Evolutionary conservation across 2,797 vertebrate genomes (phyloP).

Genomic region (Lacerta viridis): DNA sequence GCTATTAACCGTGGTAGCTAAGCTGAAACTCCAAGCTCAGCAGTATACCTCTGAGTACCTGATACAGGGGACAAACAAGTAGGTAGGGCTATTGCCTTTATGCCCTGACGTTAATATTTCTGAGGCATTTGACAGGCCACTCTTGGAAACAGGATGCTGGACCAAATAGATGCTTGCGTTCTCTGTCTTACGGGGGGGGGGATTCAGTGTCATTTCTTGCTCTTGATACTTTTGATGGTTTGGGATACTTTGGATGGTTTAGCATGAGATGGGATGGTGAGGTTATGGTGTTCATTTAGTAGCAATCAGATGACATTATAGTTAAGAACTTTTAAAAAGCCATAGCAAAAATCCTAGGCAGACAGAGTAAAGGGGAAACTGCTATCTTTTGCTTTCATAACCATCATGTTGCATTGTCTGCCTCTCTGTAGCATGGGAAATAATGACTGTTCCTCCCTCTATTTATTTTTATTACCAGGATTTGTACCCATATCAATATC

Average conservation of each 20-base stretch:
- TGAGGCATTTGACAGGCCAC: background rate
- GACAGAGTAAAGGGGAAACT: background rate
- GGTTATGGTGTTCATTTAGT: background rate
- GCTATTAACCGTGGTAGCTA: background rate
- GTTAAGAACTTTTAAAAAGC: background rate
- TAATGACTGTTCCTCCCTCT: background rate
- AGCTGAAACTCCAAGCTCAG: background rate
- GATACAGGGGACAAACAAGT: background rate
- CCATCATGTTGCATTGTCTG: background rate
- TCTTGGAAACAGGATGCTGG: too few species aligned
- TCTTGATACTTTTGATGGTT: background rate
- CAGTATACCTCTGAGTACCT: background rate
- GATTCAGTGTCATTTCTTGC: background rate
- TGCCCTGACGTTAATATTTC: too few species aligned
- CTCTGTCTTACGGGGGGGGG: too few species aligned
- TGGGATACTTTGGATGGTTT: background rate
- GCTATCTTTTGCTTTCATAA: background rate
- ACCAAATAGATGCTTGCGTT: too few species aligned
- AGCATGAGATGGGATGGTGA: background rate
- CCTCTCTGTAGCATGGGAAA: background rate
- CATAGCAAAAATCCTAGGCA: background rate
- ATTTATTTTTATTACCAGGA: background rate
- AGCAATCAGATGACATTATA: background rate
- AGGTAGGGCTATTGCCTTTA: background rate
- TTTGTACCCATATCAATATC: background rate